Base-by-base conservation (phyloP, 2,113 vertebrate genomes). In the Picathartes gymnocephalus region DNA sequence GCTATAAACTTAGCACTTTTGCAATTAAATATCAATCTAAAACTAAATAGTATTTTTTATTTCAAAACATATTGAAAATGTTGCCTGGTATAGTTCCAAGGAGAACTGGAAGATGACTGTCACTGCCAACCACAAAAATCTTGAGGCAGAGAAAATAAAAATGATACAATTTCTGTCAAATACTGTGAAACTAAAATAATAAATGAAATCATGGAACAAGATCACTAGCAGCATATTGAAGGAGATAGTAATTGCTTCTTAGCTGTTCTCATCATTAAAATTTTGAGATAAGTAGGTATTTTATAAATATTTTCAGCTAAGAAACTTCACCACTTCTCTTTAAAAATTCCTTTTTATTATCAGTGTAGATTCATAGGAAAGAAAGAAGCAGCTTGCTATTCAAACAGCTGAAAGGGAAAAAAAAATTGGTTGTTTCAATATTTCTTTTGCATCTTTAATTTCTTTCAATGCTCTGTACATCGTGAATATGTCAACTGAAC, bases 291-390 rank as follows among this genome's bases (percentile, higher is more conserved):
- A 95, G 61, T 61, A 94, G 44, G 44, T 90, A 81, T 93, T 95
- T 96, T 92, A 96, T 83, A 93, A 96, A 95, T 80, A 94, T 71
- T 96, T 94, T 93, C 88, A 48, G 14, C 64, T 56, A 85, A 61
- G 74, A 91, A 85, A 86, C 47, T 90, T 91, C 57, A 73, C 27
- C 16, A 27, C 44, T 93, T 86, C 85, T 95, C 80, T 61, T 94
- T 93, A 93, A 96, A 93, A 94, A 96, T 95, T 84, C 89, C 60
- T 79, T 97, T 96, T 96, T 76, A 96, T 92, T 96, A 86, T 72
- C 91, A 73, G 19, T 15, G 50, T 87, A 93, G 74, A 64, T 74
- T 90, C 35, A 37, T 2, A 66, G 56, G 37, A 84, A 51, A 93
- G 57, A 84, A 72, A 81, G 56, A 88, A 92, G 87, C 44, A 60